Base-by-base conservation (phyloP, 1,140 invertebrate species). In the Drosophila repletoides region DNA sequence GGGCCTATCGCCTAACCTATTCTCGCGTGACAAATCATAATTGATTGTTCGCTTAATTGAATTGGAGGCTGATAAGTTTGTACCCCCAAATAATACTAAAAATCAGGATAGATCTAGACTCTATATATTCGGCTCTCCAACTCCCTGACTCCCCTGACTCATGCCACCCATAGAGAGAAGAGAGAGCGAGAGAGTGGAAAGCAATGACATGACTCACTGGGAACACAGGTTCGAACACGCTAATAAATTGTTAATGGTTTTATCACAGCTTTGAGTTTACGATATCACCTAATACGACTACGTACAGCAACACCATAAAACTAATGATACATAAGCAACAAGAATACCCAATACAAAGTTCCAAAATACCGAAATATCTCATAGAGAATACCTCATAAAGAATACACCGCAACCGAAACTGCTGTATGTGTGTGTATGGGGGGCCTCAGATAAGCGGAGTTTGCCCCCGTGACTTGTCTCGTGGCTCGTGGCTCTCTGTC, bases 161-260 rank as follows among this genome's bases (percentile, higher is more conserved):
- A n/a, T n/a, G n/a, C 33, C 2, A 1, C 6, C 5, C 15, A 28
- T 5, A 17, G 5, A 33, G 24, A 40, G 49, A 12, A 31, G 43
- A 14, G 10, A 41, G 41, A 15, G 14, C 1, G 19, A 22, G 31
- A 36, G 12, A 12, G n/a, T 55, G 64, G 36, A 38, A 36, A 48
- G 22, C 1, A 14, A 24, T n/a, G n/a, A 28, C 19, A 26, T 69
- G 66, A 64, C 41, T 69, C 66, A 69, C 49, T 29, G 55, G 49
- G 17, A 63, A 80, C 76, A 64, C 61, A 48, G 66, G 53, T 72
- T 81, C 56, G 76, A 76, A 74, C 66, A 71, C 41, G 38, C 70
- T 84, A 84, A 84, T 84, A 84, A 84, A 84, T 84, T 84, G 79
- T 84, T 86, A 84, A 84, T 84, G 79, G 79, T 73, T 84, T 84